Evolutionary conservation across 2,888 invertebrate genomes (phyloP).

Genomic region (Escarpia spicata): DNA sequence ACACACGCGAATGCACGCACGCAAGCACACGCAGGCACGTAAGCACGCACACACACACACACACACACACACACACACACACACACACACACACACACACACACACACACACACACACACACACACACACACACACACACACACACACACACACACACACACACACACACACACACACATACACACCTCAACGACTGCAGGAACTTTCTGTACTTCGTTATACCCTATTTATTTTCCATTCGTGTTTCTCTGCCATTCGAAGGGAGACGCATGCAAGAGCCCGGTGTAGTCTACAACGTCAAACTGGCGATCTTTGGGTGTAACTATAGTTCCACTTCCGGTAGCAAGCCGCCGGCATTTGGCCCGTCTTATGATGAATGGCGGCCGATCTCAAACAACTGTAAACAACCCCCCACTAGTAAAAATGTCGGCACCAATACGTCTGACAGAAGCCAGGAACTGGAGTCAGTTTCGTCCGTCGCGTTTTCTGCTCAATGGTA

Average conservation of each 20-base stretch:
- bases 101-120: no score
- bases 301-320: not conserved
- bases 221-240: no score
- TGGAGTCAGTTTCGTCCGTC: conserved; percentile 1
- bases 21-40: no score
- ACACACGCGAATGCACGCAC: no score
- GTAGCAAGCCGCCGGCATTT: conserved; percentile 9
- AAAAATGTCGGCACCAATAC: conserved; percentile 11
- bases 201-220: no score
- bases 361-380: conserved; percentile 1
- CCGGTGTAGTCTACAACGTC: not conserved
- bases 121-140: no score
- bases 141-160: no score
- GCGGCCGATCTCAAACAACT: conserved; percentile 2
- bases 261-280: not conserved
- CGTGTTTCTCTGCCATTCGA: not conserved
- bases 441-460: not conserved
- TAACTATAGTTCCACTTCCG: conserved; percentile 16
- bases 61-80: no score
- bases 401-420: conserved; percentile 4
- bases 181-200: no score
- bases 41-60: no score
- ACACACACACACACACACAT: no score
- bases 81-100: no score
- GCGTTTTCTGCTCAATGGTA: not conserved